phyloP scores from a whole-genome alignment of 2,888 invertebrate species.

The Zygothrica quintamaculata region DNA sequence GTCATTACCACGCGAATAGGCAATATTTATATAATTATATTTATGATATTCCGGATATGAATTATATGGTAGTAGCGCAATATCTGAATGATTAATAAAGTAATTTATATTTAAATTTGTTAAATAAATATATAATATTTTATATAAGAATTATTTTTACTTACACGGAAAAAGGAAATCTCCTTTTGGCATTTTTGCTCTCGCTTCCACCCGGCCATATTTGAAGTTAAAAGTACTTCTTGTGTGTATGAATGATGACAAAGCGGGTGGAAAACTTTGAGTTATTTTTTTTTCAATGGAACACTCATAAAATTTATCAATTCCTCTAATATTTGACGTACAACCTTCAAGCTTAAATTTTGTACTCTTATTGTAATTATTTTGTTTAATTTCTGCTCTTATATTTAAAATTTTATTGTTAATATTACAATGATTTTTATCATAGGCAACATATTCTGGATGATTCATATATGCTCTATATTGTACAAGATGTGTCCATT shows the following conservation, averaged over 20 bases:
- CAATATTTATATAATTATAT: constrained; percentile 29
- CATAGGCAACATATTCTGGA: constrained; percentile 28
- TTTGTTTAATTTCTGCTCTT: no score
- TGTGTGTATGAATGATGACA: constrained; percentile 24
- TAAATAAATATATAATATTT: no score
- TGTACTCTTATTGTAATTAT: no score
- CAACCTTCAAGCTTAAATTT: no score
- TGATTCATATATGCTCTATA: no score
- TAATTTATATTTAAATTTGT: no score
- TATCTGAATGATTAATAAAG: no score
- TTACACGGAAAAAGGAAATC: constrained; percentile 47
- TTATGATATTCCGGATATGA: not conserved
- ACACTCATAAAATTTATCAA: no score
- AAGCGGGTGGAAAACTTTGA: not conserved
- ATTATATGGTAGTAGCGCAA: constrained; percentile 17
- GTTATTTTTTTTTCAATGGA: no score
- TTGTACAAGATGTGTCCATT: no score
- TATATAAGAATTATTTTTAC: not conserved
- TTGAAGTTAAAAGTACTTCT: constrained; percentile 16
- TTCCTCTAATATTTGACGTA: no score
- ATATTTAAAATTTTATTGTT: not conserved
- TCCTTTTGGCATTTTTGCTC: constrained; percentile 32
- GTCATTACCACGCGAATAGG: constrained; percentile 37
- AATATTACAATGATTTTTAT: not conserved
- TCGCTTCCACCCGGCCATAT: constrained; percentile 43